Conservation (phyloP, 2,888 invertebrate genomes). For the Neria commutata region DNA sequence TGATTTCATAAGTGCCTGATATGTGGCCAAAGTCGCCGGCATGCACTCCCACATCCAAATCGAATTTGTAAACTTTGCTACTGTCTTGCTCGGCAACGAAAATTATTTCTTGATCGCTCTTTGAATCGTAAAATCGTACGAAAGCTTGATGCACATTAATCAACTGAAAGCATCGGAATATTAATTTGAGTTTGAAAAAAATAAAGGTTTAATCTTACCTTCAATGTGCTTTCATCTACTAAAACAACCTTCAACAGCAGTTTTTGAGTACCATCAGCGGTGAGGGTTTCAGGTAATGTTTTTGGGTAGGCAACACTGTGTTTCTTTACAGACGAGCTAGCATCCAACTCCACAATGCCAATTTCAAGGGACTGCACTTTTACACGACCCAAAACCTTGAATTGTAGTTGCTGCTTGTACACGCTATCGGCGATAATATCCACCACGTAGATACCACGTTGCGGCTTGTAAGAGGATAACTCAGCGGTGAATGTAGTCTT, state of each 20-base stretch:
- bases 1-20: slow-evolving; percentile 81
- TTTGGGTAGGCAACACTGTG: slow-evolving; percentile 76
- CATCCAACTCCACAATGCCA: slow-evolving; percentile 89
- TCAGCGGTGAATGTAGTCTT: slow-evolving; percentile 78
- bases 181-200: too few relatives aligned
- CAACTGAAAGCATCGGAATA: slow-evolving; percentile 56
- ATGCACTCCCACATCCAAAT: slow-evolving; percentile 84
- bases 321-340: slow-evolving; percentile 80
- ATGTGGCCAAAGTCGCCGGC: slow-evolving; percentile 77
- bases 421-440: slow-evolving; percentile 73
- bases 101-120: slow-evolving; percentile 81
- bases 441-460: slow-evolving; percentile 85
- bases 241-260: slow-evolving; percentile 81
- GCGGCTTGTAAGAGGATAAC: slow-evolving; percentile 76
- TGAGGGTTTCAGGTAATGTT: slow-evolving; percentile 72
- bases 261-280: slow-evolving; percentile 90
- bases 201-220: slow-evolving; percentile 50
- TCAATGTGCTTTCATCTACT: slow-evolving; percentile 71
- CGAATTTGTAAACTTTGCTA: slow-evolving; percentile 82
- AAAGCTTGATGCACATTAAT: slow-evolving; percentile 87
- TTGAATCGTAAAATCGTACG: slow-evolving; percentile 73
- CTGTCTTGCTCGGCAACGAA: slow-evolving; percentile 91
- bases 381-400: slow-evolving; percentile 79
- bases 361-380: slow-evolving; percentile 80
- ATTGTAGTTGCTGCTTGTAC: slow-evolving; percentile 67